These are phyloP conservation scores for Zaprionus camerounensis DNA, from an alignment of 1,140 invertebrate genomes.

Conservation along the genomic window DNA sequence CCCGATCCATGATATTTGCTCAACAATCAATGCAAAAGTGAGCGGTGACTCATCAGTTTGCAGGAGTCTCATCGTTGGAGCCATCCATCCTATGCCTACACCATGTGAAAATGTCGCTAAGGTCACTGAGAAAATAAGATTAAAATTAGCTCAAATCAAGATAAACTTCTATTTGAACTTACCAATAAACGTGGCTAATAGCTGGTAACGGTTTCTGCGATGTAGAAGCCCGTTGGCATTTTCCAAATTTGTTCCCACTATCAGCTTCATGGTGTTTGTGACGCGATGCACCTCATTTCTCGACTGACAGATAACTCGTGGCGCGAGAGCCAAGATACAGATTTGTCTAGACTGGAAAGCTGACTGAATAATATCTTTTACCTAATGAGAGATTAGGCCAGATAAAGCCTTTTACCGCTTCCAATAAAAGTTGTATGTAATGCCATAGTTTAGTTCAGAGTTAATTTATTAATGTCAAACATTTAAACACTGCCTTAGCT, in stretches of 20 bases:
- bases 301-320: conserved; percentile 11
- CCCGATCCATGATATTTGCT: conserved; percentile 75
- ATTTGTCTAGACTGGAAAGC: neutral
- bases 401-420: conserved; percentile 20
- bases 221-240: conserved; percentile 57
- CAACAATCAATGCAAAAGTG: conserved; percentile 44
- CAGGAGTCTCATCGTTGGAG: conserved; percentile 79
- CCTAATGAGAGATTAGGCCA: conserved; percentile 19
- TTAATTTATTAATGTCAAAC: conserved; percentile 15
- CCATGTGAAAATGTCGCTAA: conserved; percentile 84
- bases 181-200: conserved; percentile 66
- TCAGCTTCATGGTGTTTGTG: conserved; percentile 49
- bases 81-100: conserved; percentile 84
- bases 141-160: neutral
- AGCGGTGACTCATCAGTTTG: conserved; percentile 76
- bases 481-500: neutral
- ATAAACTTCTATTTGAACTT: neutral
- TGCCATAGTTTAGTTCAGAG: neutral
- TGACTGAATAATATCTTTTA: conserved; percentile 8
- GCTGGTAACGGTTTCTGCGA: conserved; percentile 58
- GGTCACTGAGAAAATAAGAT: conserved; percentile 66
- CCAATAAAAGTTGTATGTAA: conserved; percentile 30
- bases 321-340: neutral
- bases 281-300: conserved; percentile 3
- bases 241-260: conserved; percentile 39